Evolutionary conservation across 2,797 vertebrate genomes (phyloP).

Genomic region (Fundulus diaphanus): DNA sequence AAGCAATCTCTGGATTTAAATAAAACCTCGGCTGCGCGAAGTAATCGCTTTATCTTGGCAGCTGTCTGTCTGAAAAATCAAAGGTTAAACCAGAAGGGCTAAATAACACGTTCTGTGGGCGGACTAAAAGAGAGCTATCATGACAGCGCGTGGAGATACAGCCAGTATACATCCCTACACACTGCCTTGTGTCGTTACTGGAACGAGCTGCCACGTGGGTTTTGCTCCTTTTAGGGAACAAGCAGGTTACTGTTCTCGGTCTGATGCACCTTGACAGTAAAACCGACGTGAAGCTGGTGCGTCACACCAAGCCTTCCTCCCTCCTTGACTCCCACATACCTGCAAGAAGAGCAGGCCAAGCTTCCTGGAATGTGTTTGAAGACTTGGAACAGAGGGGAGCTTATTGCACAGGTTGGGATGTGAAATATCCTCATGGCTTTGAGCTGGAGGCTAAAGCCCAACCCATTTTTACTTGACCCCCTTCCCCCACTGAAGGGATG

Average conservation of each 20-base stretch:
- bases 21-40: slow-evolving; percentile 43
- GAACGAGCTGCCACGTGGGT: not conserved
- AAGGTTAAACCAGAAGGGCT: slow-evolving; percentile 26
- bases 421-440: slow-evolving; percentile 56
- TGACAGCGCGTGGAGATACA: slow-evolving; percentile 5
- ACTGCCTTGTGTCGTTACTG: not conserved
- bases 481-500: slow-evolving; percentile 63
- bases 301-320: slow-evolving; percentile 37
- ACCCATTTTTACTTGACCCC: slow-evolving; percentile 63
- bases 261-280: slow-evolving; percentile 19
- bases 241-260: slow-evolving; percentile 21
- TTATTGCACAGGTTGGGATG: slow-evolving; percentile 61
- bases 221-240: slow-evolving; percentile 20
- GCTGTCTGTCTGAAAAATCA: slow-evolving; percentile 51
- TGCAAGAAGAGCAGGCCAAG: slow-evolving; percentile 41
- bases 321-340: slow-evolving; percentile 61
- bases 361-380: slow-evolving; percentile 41
- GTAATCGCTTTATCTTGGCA: slow-evolving; percentile 70
- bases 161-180: slow-evolving; percentile 3
- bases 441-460: slow-evolving; percentile 62
- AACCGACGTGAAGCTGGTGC: slow-evolving; percentile 37
- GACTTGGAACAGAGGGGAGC: slow-evolving; percentile 41
- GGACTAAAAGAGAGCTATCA: not conserved
- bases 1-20: slow-evolving; percentile 72
- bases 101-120: slow-evolving; percentile 32